Evolutionary conservation across 1,140 invertebrate genomes (phyloP), one percentile per base, ranked within the genome.

Genomic region (Zophobas morio): DNA sequence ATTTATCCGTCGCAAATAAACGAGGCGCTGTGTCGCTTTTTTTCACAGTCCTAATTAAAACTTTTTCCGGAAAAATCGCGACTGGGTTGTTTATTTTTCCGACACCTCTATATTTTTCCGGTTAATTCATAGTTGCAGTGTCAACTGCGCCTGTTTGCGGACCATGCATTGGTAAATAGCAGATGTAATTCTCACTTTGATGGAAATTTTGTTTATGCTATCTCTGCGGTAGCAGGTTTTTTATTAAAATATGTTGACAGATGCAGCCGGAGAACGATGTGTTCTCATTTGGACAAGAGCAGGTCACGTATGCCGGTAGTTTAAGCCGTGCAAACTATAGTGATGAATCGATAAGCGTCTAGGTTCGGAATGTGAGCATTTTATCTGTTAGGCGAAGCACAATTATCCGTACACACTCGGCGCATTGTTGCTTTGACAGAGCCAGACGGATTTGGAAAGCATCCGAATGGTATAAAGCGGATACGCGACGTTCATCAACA

Each of bases 401-500:
- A 66, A 60, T 66, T 66, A 66, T 66, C 60, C 39, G 37, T 66
- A 66, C 60, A 66, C 60, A 66, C 37, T 37, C 40, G 39, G 20
- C 60, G 49, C 20, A 66, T 66, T 66, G 60, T 66, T 66, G 60
- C 39, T 66, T 66, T 66, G 60, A 66, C 60, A 66, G 60, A 66
- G 39, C 39, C 39, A 66, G 39, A 66, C 60, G 60, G 60, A 66
- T 66, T 66, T 66, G n/a, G 60, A 66, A 66, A 66, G 60, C 60
- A 66, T 66, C 60, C 60, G 60, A 66, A 66, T 66, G 60, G 37
- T 20, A 66, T 66, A 66, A 66, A 66, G 60, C 60, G 60, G 60
- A 66, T 66, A 66, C 39, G 60, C 60, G 60, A 66, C 60, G 37
- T 66, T 66, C 60, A 66, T 66, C 60, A 42, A n/a, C 60, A 66